A percentile compares a stretch with the other conserved stretches of the same genome.
Conservation (phyloP, 2,888 invertebrate genomes). For the Andricus quercusramuli region DNA sequence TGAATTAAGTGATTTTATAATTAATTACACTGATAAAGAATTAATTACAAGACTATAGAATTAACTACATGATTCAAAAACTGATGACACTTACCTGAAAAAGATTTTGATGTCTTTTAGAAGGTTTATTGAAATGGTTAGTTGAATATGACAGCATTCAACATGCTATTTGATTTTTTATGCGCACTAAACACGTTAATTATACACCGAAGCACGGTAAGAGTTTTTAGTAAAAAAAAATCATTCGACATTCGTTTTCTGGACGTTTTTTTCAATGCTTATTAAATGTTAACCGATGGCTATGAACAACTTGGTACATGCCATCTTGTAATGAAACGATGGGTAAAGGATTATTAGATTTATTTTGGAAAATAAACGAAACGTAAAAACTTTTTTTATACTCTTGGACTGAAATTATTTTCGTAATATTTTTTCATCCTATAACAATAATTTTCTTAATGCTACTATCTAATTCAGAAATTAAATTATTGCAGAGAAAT, state of each 20-base stretch:
- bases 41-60: constrained; percentile 11
- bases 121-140: constrained; percentile 45
- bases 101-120: background rate
- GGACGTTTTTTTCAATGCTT: background rate
- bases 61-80: constrained; percentile 34
- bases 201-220: constrained; percentile 17
- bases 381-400: no score
- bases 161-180: constrained; percentile 56
- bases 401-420: no score
- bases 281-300: background rate
- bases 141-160: constrained; percentile 49
- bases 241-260: constrained; percentile 13
- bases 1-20: background rate
- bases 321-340: background rate
- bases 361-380: no score
- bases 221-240: constrained; percentile 22
- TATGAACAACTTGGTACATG: background rate
- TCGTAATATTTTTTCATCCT: no score
- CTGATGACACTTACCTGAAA: constrained; percentile 21
- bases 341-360: no score
- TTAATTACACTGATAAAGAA: background rate
- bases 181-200: constrained; percentile 55
- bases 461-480: no score
- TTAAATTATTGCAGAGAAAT: no score
- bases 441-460: no score